Evolutionary conservation across 2,113 vertebrate genomes (phyloP), one percentile per base, ranked within the genome.

Genomic region (Myanophis thanlyinensis): DNA sequence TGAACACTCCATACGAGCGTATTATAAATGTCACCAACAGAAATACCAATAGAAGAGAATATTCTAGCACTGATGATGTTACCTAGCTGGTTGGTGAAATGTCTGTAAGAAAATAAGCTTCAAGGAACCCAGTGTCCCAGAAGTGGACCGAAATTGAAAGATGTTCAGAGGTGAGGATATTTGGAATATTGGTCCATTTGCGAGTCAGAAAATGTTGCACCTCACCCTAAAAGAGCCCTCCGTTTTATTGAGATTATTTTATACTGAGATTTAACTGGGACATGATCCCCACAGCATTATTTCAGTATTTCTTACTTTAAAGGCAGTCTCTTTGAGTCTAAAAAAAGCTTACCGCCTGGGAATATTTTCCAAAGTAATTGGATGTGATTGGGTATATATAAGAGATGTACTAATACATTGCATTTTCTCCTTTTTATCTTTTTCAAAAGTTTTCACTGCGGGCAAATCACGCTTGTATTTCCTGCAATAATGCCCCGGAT

Each of bases 401-500:
- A 89, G 18, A 52, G 3, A 9, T 4, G 8, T 8, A 44, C 12
- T 10, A 30, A 44, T 27, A 27, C 1, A 12, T 12, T 2, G 3
- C 0, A 3, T 9, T 40, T 7, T 15, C 12, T 15, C 23, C 11
- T 10, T 6, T 5, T 7, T 46, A 10, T 67, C 22, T 9, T 30
- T 5, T 54, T 30, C 48, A n/a, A 85, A 20, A 15, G 0, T 35
- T 22, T 27, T 67, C 85, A 13, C 7, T 10, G 22, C 12, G 46
- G 22, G 40, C n/a, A 22, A 4, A 3, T 8, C 1, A 1, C 54
- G 0, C 0, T 12, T 84, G 67, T 1, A 40, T 18, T 35, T 27
- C 30, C 51, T 8, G 30, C 1, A 88, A 98, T 97, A 85, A 94
- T 98, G 1, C 97, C 49, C 22, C 95, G 3, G 95, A 98, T 98